Conservation (phyloP, 2,797 vertebrate species). For the Trichosurus vulpecula region DNA sequence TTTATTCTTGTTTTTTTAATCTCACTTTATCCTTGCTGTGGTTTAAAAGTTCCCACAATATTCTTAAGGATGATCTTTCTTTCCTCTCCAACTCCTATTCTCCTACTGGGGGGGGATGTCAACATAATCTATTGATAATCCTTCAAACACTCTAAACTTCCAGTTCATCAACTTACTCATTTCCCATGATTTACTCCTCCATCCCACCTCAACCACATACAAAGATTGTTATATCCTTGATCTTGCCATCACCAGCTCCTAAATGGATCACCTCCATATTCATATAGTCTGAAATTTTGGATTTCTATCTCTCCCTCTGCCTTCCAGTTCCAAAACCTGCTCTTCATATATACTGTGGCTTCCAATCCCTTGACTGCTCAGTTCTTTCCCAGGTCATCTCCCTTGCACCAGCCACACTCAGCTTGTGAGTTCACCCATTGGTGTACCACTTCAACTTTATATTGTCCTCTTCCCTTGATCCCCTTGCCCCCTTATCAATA, state of each 20-base stretch:
- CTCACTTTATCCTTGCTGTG: constrained; percentile 10
- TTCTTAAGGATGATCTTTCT: neutral
- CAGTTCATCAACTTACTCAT: neutral
- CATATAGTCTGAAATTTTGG: neutral
- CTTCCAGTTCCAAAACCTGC: no score
- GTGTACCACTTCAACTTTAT: no score
- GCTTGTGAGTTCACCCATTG: no score
- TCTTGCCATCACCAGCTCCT: neutral
- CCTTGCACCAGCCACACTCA: no score
- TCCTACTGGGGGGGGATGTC: neutral
- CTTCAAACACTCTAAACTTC: no score
- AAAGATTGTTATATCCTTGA: neutral
- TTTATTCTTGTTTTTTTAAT: constrained; percentile 26
- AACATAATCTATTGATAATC: neutral
- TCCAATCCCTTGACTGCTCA: no score
- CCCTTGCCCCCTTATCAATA: no score
- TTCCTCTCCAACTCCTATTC: neutral
- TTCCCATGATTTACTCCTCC: neutral
- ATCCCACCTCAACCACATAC: no score
- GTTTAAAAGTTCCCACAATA: neutral
- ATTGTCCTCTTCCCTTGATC: no score
- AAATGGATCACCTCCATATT: neutral
- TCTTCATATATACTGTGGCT: neutral
- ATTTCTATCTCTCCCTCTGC: neutral
- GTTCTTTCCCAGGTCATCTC: no score